Evolutionary conservation across 2,888 invertebrate species (phyloP), one percentile per base, ranked within the genome.

Genomic region (Amphipyra tragopoginis): DNA sequence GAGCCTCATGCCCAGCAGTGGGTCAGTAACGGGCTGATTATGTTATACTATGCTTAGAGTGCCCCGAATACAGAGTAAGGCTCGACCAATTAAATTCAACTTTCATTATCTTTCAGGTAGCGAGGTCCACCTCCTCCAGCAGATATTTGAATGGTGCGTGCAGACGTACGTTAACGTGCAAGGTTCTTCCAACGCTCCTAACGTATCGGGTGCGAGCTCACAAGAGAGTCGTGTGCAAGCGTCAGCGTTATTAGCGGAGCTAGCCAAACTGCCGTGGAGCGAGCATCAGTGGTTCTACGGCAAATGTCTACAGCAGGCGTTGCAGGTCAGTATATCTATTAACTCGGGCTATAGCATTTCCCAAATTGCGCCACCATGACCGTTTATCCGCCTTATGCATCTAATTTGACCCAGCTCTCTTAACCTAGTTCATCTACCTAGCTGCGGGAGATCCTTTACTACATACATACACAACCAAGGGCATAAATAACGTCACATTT

Each of bases 61-160:
- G n/a, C n/a, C n/a, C n/a, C n/a, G 29, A 29, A 29, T 29, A 29
- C 5, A 29, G 29, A 29, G 5, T 29, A 5, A 29, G 29, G 29
- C 29, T 7, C 0, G 7, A 5, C 29, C 1, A 29, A 29, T 29
- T 7, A 29, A 29, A 29, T 5, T 29, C 29, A 29, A 29, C 29
- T 29, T 29, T 29, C 5, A 33, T 21, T 1, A 34, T 9, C 8
- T 21, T 29, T 2, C 61, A 85, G 93, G 88, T 2, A 80, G 82
- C 2, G 89, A 87, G 40, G 74, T 80, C 13, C 56, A 74, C 10
- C 65, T 93, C 0, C 85, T 93, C 0, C 86, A 87, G 29, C 81
- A 85, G 13, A 77, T 86, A 36, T 93, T 89, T 83, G 80, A 84
- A 65, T 93, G 92, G 92, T 61, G 76, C 10, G 68, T 86, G 13